Percentiles rank a stretch among this genome's conserved stretches.
Conservation (phyloP, 1,140 invertebrate genomes). For the Leptoteleia sp. region DNA sequence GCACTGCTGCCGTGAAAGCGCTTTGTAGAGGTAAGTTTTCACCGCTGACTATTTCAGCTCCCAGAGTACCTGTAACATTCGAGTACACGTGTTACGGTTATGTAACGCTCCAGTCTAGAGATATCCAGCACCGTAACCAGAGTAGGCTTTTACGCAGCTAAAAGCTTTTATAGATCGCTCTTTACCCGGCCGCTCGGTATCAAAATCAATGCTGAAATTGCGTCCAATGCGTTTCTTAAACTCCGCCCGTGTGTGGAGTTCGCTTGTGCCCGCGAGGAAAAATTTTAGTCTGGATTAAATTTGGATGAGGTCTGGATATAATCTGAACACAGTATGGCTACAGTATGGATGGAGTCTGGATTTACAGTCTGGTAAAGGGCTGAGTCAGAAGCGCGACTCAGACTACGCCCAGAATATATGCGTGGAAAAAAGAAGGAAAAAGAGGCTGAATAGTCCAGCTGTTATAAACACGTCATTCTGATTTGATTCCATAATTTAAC, state of each 20-base stretch:
- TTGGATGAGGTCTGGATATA: too few species aligned
- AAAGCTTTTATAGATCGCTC: conserved; percentile 47
- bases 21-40: conserved; percentile 77
- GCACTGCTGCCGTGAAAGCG: conserved; percentile 75
- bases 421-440: too few species aligned
- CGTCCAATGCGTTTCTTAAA: conserved; percentile 30
- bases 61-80: conserved; percentile 74
- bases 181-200: conserved; percentile 18
- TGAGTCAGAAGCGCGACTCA: too few species aligned
- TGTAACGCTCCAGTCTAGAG: conserved; percentile 26
- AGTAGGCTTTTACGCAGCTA: conserved; percentile 46
- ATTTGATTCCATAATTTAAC: too few species aligned
- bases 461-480: too few species aligned
- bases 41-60: conserved; percentile 71
- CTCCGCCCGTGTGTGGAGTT: neutral
- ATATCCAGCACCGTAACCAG: conserved; percentile 62
- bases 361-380: too few species aligned
- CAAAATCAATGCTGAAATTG: conserved; percentile 26
- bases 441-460: too few species aligned
- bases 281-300: too few species aligned
- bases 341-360: too few species aligned
- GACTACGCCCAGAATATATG: too few species aligned
- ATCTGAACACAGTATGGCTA: too few species aligned
- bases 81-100: conserved; percentile 56
- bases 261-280: too few species aligned